Percentiles rank a stretch among this genome's conserved stretches.
phyloP scores from a whole-genome alignment of 2,888 invertebrate species.

The Leucoma salicis region DNA sequence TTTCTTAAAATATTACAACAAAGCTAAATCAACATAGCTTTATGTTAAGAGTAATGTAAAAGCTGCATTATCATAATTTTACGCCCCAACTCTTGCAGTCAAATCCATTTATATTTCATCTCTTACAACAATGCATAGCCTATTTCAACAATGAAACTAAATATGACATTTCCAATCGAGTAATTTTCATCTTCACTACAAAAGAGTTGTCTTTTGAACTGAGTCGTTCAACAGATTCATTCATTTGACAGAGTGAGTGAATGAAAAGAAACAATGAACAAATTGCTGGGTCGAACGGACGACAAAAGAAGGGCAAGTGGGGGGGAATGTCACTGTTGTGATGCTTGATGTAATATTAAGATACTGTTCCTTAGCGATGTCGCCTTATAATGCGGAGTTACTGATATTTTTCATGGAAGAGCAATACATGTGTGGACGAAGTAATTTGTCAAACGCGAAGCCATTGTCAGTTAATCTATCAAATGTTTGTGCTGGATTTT shows the following conservation, averaged over 20 bases:
- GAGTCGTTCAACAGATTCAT: slow-evolving; percentile 46
- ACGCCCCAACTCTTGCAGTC: slow-evolving; percentile 18
- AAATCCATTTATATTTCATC: slow-evolving; percentile 26
- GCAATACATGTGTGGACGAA: slow-evolving; percentile 1
- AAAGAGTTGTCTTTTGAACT: slow-evolving; percentile 56
- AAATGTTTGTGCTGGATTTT: not conserved
- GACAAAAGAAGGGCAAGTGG: slow-evolving; percentile 38
- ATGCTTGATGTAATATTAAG: slow-evolving; percentile 30
- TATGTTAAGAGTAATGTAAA: not conserved
- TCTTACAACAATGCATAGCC: slow-evolving; percentile 26
- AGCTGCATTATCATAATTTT: not conserved
- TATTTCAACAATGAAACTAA: slow-evolving; percentile 36
- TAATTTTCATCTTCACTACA: slow-evolving; percentile 46
- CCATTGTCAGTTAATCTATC: not conserved
- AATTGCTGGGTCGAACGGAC: slow-evolving; percentile 39
- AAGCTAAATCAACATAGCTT: not conserved
- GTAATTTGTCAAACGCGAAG: slow-evolving; percentile 4
- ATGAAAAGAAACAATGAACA: slow-evolving; percentile 53
- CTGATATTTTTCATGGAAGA: not conserved
- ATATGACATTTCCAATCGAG: slow-evolving; percentile 45
- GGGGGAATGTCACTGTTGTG: slow-evolving; percentile 31
- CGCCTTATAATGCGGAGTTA: slow-evolving; percentile 11
- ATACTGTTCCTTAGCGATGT: slow-evolving; percentile 17
- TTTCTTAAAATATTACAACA: not conserved
- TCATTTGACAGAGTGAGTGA: slow-evolving; percentile 36